Conservation (phyloP, 2,888 invertebrate genomes). For the Biston betularia region DNA sequence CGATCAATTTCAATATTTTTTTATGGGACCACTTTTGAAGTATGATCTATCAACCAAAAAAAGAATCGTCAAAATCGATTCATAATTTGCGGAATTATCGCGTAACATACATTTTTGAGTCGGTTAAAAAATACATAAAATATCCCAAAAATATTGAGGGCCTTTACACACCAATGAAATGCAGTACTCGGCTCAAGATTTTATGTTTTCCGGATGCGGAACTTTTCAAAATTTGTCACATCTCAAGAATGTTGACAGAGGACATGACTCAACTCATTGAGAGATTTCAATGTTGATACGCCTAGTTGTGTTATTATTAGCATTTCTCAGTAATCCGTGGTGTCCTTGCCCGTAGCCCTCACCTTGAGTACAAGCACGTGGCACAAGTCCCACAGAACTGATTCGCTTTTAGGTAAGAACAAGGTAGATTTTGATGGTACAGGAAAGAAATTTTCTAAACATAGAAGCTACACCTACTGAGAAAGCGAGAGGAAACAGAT, state of each 20-base stretch:
- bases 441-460: constrained; percentile 3
- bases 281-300: constrained; percentile 19
- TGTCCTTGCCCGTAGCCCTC: constrained; percentile 23
- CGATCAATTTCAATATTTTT: too few species aligned
- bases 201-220: background rate
- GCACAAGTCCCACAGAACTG: constrained; percentile 15
- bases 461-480: background rate
- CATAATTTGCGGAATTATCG: too few species aligned
- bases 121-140: too few species aligned
- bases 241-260: constrained; percentile 12
- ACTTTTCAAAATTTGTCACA: constrained; percentile 9
- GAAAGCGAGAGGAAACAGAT: constrained; percentile 5
- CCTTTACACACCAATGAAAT: too few species aligned
- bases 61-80: too few species aligned
- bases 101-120: too few species aligned
- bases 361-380: constrained; percentile 22
- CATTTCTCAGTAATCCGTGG: constrained; percentile 18
- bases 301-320: constrained; percentile 23
- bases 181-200: background rate
- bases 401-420: constrained; percentile 7
- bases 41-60: too few species aligned
- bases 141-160: too few species aligned
- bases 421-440: background rate
- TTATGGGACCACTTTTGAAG: too few species aligned
- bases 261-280: constrained; percentile 25